Conservation (phyloP, 2,888 invertebrate genomes). For the Drosophila tanythrix region DNA sequence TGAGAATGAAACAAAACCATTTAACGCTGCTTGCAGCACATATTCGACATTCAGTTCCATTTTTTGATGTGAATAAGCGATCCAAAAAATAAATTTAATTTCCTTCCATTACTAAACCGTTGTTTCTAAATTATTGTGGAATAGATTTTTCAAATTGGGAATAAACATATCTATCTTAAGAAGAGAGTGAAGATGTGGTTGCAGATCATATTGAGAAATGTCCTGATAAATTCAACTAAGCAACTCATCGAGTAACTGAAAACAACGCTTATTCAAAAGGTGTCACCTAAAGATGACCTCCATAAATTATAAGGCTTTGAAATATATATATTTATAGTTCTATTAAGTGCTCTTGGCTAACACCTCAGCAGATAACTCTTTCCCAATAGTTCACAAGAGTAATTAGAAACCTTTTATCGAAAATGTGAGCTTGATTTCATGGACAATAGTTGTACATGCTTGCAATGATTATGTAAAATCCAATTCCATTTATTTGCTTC, state of each 20-base stretch:
- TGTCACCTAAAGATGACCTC: background rate
- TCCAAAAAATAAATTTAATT: background rate
- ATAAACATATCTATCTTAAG: background rate
- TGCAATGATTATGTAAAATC: slow-evolving; percentile 62
- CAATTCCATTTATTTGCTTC: slow-evolving; percentile 72
- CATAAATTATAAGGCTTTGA: background rate
- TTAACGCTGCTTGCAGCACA: background rate
- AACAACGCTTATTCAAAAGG: background rate
- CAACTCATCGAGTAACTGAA: background rate
- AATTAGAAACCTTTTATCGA: slow-evolving; percentile 55
- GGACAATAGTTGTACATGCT: slow-evolving; percentile 28
- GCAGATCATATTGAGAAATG: background rate
- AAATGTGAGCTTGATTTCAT: slow-evolving; percentile 43
- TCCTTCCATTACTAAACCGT: background rate
- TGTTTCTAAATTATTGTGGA: background rate
- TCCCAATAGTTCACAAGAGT: slow-evolving; percentile 8
- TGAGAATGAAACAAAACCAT: background rate
- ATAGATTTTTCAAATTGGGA: background rate
- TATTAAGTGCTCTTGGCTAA: background rate
- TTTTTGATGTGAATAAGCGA: background rate
- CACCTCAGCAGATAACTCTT: background rate
- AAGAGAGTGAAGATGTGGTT: background rate
- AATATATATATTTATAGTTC: background rate
- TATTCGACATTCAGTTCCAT: background rate
- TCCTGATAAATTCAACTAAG: background rate